phyloP scores from a whole-genome alignment of 2,888 invertebrate genomes.

The Andrena haemorrhoa region DNA sequence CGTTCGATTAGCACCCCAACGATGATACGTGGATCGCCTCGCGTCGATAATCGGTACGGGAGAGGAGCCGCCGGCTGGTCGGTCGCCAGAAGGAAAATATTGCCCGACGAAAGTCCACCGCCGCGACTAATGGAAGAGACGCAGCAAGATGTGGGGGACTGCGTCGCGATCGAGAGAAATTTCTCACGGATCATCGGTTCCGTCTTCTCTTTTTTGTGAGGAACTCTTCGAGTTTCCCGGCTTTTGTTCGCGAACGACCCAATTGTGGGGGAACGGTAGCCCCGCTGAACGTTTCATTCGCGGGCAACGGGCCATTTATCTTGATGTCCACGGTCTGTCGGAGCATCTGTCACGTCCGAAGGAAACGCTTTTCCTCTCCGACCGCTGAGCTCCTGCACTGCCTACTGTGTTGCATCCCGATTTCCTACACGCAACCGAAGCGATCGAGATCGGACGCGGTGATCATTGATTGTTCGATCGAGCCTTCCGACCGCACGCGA shows the following conservation, averaged over 20 bases:
- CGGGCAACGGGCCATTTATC: conserved; percentile 62
- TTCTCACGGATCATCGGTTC: conserved; percentile 55
- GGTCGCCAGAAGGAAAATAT: neutral
- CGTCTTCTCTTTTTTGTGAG: neutral
- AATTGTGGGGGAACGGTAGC: conserved; percentile 37
- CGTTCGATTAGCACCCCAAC: conserved; percentile 50
- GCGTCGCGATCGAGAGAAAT: neutral
- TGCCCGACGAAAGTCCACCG: neutral
- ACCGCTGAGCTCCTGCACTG: neutral
- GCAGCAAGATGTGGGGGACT: neutral
- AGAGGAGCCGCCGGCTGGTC: neutral
- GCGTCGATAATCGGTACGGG: conserved; percentile 8
- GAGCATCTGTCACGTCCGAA: conserved; percentile 65
- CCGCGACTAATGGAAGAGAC: neutral
- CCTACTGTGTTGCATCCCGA: too few relatives aligned
- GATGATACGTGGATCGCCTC: conserved; percentile 34
- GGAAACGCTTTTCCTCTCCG: conserved; percentile 18
- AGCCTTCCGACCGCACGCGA: conserved; percentile 30
- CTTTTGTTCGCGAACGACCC: conserved; percentile 53
- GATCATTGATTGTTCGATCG: conserved; percentile 27
- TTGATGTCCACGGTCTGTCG: conserved; percentile 41
- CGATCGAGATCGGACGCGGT: neutral
- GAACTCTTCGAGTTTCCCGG: conserved; percentile 25
- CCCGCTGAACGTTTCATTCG: conserved; percentile 65
- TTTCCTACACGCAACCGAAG: neutral